Base-by-base conservation (phyloP, 1,140 invertebrate species). In the Diabrotica virgifera region DNA sequence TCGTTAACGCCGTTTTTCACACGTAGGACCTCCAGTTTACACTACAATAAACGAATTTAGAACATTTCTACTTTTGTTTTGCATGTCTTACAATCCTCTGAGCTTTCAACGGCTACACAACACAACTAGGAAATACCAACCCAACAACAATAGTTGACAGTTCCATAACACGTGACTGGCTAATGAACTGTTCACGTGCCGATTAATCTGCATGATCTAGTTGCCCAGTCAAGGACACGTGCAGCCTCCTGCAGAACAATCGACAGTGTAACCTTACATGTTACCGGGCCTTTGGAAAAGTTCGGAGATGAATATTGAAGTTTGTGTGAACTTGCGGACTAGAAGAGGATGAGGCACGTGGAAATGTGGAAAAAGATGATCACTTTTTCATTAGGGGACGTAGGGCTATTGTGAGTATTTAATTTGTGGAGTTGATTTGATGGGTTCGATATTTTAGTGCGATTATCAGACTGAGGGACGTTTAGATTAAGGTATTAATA, bases 211-310 rank as follows among this genome's bases (percentile, higher is more conserved):
- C 66, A 55, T 70, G 72, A 73, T 73, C 72, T 72, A 70, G 64
- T 69, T 54, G 62, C 62, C 67, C 65, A 69, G 66, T 73, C 62
- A 59, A 57, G 36, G 64, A 64, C 72, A 72, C 72, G 72, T 73
- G 72, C 55, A 36, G 24, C 55, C 11, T 57, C 36, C 55, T 57
- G 55, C 12, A 63, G 60, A 52, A 70, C 72, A 68, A 73, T 73
- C 61, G 72, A 70, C 67, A 73, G 72, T 71, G 70, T 73, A 73
- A 73, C 70, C 65, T 71, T 71, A 72, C 68, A 65, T 65, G 67
- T 57, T 36, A 57, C 55, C 24, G 8, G 24, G 24, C 55, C 55
- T 57, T 57, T 11, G 10, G 36, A 10, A 37, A n/a, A 36, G 11
- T n/a, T n/a, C 24, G 11, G 36, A 0, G 55, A 57, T 57, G 55